A percentile compares a stretch with the other conserved stretches of the same genome.
Conservation (phyloP, 2,797 vertebrate genomes). For the Phaenicophaeus curvirostris region DNA sequence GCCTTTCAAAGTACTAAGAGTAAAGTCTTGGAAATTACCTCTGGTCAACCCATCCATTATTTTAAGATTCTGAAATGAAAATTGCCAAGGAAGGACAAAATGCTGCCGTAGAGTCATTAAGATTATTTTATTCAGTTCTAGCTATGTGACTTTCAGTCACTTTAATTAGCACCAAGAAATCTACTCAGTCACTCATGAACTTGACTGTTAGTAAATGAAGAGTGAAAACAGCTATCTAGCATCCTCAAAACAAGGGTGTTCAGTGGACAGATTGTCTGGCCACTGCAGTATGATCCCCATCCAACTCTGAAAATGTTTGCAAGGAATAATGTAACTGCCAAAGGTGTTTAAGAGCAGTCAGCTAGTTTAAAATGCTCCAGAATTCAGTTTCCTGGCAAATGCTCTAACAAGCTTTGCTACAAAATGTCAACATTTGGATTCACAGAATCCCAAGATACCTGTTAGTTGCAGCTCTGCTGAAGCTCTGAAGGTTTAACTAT, state of each 20-base stretch:
- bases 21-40: background rate
- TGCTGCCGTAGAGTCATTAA: background rate
- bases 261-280: conserved; percentile 53
- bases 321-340: conserved; percentile 33
- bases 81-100: background rate
- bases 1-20: background rate
- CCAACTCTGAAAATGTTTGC: conserved; percentile 34
- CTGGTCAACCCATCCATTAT: background rate
- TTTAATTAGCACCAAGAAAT: background rate
- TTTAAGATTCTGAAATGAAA: background rate
- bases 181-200: background rate
- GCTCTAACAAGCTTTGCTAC: conserved; percentile 38
- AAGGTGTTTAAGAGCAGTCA: conserved; percentile 50
- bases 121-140: background rate
- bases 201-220: conserved; percentile 7
- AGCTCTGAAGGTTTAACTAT: conserved; percentile 57
- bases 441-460: conserved; percentile 38
- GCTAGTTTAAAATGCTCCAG: conserved; percentile 25
- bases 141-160: background rate
- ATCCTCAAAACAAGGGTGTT: background rate
- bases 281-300: background rate
- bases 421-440: conserved; percentile 59
- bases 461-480: conserved; percentile 45
- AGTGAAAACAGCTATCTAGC: background rate
- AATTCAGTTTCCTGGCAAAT: conserved; percentile 18